phyloP scores from a whole-genome alignment of 2,113 vertebrate species.

The Nothoprocta pentlandii region DNA sequence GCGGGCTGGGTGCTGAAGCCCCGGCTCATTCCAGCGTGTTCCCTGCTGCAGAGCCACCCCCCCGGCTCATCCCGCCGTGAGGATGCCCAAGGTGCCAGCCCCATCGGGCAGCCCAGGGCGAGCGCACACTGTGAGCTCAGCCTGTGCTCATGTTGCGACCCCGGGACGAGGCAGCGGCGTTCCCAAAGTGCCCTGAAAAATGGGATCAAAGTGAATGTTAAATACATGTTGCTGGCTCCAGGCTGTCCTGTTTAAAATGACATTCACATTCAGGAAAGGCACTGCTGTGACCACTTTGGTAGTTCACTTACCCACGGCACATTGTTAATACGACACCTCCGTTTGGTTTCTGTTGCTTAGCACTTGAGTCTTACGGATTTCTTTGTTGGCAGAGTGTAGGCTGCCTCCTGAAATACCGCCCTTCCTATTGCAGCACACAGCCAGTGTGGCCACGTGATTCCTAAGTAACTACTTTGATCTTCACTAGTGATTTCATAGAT shows the following conservation, averaged over 20 bases:
- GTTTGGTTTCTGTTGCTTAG: background rate
- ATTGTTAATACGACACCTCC: background rate
- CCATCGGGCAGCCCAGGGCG: too few relatives aligned
- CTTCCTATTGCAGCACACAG: background rate
- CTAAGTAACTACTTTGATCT: background rate
- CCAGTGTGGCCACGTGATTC: background rate
- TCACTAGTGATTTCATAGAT: background rate
- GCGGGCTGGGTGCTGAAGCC: background rate
- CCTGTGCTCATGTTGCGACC: background rate
- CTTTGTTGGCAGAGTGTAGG: background rate
- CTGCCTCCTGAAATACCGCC: background rate
- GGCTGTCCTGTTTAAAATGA: background rate
- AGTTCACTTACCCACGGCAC: background rate
- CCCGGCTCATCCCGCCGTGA: too few relatives aligned
- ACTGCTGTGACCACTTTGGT: fast-evolving
- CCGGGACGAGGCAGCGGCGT: background rate
- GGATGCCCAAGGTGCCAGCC: too few relatives aligned
- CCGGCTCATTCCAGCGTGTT: too few relatives aligned
- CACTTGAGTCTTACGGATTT: background rate
- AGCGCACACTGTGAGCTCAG: background rate
- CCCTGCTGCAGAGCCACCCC: too few relatives aligned
- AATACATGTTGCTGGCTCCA: background rate
- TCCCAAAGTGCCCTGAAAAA: background rate
- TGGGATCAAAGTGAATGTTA: background rate
- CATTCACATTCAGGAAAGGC: background rate